Evolutionary conservation across 2,113 vertebrate species (phyloP).

Genomic region (Semicossyphus pulcher): DNA sequence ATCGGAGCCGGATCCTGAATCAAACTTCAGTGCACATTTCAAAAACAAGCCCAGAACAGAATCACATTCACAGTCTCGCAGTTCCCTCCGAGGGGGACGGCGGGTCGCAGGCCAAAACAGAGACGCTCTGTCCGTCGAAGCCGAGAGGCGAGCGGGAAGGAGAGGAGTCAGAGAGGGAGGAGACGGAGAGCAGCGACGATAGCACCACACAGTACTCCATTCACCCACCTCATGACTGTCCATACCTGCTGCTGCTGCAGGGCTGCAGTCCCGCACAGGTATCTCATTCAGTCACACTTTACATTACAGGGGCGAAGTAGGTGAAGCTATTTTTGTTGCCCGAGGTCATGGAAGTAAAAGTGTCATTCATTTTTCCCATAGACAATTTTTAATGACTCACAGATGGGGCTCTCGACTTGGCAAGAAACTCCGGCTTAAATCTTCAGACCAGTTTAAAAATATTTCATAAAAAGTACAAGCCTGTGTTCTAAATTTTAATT

Average conservation of each 20-base stretch:
- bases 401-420: no score
- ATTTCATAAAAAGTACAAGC: no score
- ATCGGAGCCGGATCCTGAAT: conserved; percentile 22
- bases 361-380: no score
- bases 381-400: no score
- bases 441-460: no score
- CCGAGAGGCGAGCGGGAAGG: conserved; percentile 64
- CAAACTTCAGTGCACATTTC: conserved; percentile 4
- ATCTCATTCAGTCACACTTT: conserved; percentile 42
- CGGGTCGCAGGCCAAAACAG: conserved; percentile 57
- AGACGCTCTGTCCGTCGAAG: conserved; percentile 61
- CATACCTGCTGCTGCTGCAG: conserved; percentile 86
- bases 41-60: conserved; percentile 38
- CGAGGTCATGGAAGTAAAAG: no score
- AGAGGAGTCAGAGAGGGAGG: conserved; percentile 81
- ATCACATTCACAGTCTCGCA: conserved; percentile 21
- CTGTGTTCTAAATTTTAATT: no score
- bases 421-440: no score
- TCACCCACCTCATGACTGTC: conserved; percentile 85
- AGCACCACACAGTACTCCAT: conserved; percentile 85
- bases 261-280: conserved; percentile 84
- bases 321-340: no score
- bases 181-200: conserved; percentile 85
- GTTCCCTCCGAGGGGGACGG: conserved; percentile 26
- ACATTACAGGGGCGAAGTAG: no score